phyloP scores from a whole-genome alignment of 1,140 invertebrate species.

The Drosophila ficusphila region DNA sequence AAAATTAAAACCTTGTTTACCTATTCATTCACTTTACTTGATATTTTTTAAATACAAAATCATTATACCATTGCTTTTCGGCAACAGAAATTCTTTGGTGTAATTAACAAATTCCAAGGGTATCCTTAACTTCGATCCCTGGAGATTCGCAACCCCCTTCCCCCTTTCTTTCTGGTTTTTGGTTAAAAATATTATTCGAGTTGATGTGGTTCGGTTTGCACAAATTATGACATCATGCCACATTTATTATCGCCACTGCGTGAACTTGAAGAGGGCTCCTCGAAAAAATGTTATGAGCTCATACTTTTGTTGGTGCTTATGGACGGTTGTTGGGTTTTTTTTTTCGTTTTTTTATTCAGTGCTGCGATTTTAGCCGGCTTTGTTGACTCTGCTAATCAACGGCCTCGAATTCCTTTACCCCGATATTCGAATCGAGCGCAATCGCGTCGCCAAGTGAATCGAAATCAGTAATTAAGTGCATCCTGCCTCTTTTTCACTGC shows the following conservation, averaged over 20 bases:
- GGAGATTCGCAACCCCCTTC: neutral
- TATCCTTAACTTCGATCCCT: neutral
- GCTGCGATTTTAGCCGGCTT: neutral
- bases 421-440: slow-evolving; percentile 18
- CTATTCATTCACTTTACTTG: no score
- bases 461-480: slow-evolving; percentile 38
- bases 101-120: neutral
- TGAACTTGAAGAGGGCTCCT: slow-evolving; percentile 61
- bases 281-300: slow-evolving; percentile 15
- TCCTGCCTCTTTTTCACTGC: slow-evolving; percentile 15
- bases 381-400: slow-evolving; percentile 24
- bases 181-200: neutral
- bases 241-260: slow-evolving; percentile 72
- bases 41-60: no score
- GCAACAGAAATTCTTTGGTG: no score
- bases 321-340: slow-evolving; percentile 13
- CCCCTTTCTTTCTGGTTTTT: neutral
- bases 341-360: slow-evolving; percentile 9
- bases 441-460: slow-evolving; percentile 9
- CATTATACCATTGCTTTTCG: neutral
- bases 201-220: slow-evolving; percentile 35
- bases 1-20: no score
- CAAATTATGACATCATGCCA: slow-evolving; percentile 72
- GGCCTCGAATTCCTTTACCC: slow-evolving; percentile 33
- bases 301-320: slow-evolving; percentile 2